Base-by-base conservation (phyloP, 35 echinoderm and acorn worm genomes). In the Nesometra sesokonis region DNA sequence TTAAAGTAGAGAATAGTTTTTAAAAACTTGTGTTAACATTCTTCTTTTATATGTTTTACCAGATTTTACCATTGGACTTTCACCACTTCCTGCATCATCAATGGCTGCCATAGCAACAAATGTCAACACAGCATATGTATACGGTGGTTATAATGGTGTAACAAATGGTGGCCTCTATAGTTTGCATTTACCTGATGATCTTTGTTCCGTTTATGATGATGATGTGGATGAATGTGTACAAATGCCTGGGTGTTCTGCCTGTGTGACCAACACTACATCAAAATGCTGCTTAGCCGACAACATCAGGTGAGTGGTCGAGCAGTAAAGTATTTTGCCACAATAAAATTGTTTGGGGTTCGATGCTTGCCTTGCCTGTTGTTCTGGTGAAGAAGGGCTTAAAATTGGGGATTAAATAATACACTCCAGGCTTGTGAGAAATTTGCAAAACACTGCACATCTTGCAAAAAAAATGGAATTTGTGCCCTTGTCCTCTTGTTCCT, bases 71-170 rank as follows among this genome's bases (percentile, higher is more conserved):
- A 76, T 31, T 33, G 88, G 88, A 31, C 84, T 46, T 37, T 80
- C 57, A 84, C 82, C 83, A 31, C 83, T 36, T 33, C 83, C 36
- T 46, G 84, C 77, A 21, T 83, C 84, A 31, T 84, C 88, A 13
- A 78, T 84, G 31, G 84, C 89, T 11, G 94, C 91, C 15, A 86
- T 85, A 0, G 40, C 35, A 8, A 52, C 43, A 3, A 83, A 57
- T 46, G 67, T 27, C 7, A 67, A 84, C 31, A 79, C 76, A 8
- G 13, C 93, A 32, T 97, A 93, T 83, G 33, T 88, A 19, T 93
- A 86, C 30, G 94, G 94, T 35, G 94, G 94, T 37, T 90, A 82
- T 78, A 52, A 90, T 67, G 89, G 94, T 31, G 77, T 77, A 3
- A 82, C 85, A 35, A 77, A 47, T 15, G 94, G 94, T 2, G 80